phyloP scores from a whole-genome alignment of 2,113 vertebrate genomes.

The Callocephalon fimbriatum region DNA sequence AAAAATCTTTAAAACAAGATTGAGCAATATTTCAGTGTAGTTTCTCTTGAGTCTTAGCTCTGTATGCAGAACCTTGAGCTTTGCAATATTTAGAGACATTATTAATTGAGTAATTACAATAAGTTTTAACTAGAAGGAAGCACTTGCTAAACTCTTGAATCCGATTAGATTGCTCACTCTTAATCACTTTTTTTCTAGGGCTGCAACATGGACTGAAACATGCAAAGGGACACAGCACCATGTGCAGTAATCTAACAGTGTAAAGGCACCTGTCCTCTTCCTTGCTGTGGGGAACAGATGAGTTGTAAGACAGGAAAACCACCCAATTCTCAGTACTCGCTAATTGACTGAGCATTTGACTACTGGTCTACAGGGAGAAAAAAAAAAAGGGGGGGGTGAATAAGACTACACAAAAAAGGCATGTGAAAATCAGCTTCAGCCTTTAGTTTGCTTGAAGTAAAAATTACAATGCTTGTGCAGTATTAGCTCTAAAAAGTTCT shows the following conservation, averaged over 20 bases:
- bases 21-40: neutral
- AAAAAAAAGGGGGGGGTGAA: accelerated
- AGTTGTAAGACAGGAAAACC: neutral
- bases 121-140: neutral
- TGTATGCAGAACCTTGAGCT: neutral
- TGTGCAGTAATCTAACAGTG: neutral
- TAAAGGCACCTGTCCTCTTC: neutral
- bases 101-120: neutral
- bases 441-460: neutral
- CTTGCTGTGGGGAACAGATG: neutral
- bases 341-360: neutral
- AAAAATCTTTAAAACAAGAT: neutral
- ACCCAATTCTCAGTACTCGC: neutral
- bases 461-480: neutral
- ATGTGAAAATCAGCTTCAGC: neutral
- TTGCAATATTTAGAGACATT: neutral
- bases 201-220: neutral
- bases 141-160: neutral
- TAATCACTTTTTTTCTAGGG: neutral
- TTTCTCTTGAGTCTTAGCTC: neutral
- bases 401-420: neutral
- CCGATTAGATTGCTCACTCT: neutral
- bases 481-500: neutral
- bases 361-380: neutral
- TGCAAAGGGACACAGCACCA: neutral